Percentiles rank a stretch among this genome's conserved stretches.
Evolutionary conservation across 2,113 vertebrate species (phyloP).

Genomic region (Synchiropus splendidus): DNA sequence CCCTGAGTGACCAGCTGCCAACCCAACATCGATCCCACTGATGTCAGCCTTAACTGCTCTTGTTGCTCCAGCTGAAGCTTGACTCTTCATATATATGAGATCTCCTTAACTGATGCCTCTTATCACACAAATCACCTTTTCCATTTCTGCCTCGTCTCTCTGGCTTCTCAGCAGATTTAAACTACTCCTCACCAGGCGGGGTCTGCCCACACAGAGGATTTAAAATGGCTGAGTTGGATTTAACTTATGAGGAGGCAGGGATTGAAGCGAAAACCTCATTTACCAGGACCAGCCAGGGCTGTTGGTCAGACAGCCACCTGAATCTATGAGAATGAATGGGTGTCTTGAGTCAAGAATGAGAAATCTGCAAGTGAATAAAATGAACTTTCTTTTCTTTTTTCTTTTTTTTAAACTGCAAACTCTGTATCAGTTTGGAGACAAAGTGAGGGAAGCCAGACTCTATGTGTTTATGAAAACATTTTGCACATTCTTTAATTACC

Average conservation of each 20-base stretch:
- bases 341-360: too few species aligned
- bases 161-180: slow-evolving; percentile 28
- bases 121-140: slow-evolving; percentile 22
- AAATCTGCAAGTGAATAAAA: too few species aligned
- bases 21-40: slow-evolving; percentile 19
- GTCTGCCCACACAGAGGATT: slow-evolving; percentile 33
- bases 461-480: too few species aligned
- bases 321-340: too few species aligned
- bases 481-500: too few species aligned
- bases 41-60: slow-evolving; percentile 21
- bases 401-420: too few species aligned
- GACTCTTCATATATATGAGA: slow-evolving; percentile 14
- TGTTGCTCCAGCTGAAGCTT: slow-evolving; percentile 22
- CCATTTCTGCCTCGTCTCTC: slow-evolving; percentile 5
- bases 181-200: slow-evolving; percentile 18
- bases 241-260: slow-evolving; percentile 19
- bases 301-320: too few species aligned
- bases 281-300: too few species aligned
- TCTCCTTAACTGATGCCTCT: slow-evolving; percentile 15
- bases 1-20: slow-evolving; percentile 38
- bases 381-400: too few species aligned
- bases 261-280: slow-evolving; percentile 16
- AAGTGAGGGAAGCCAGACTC: too few species aligned
- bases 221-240: slow-evolving; percentile 29
- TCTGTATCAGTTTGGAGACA: too few species aligned